phyloP scores from a whole-genome alignment of 2,888 invertebrate genomes.

The Apeira syringaria region DNA sequence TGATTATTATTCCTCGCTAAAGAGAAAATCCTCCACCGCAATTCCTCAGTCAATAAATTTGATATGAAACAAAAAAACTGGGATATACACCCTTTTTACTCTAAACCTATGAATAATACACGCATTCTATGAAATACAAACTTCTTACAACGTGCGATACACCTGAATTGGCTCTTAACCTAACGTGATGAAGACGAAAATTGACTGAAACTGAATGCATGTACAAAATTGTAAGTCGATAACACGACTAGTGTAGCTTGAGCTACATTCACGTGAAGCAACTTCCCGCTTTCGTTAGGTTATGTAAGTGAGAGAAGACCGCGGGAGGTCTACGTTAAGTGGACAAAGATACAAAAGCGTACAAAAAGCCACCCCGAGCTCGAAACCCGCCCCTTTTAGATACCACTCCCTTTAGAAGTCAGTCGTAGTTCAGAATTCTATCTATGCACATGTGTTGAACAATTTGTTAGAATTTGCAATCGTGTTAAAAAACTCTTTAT shows the following conservation, averaged over 20 bases:
- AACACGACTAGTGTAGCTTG: conserved; percentile 42
- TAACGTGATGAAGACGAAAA: conserved; percentile 22
- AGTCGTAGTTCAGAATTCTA: conserved; percentile 53
- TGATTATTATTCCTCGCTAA: conserved; percentile 1
- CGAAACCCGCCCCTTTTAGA: conserved; percentile 65
- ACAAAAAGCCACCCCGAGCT: conserved; percentile 67
- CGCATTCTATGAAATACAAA: conserved; percentile 33
- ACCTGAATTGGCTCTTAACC: conserved; percentile 25
- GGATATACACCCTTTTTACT: conserved; percentile 45
- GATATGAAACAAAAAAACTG: conserved; percentile 35
- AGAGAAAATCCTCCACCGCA: conserved; percentile 6
- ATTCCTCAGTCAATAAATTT: conserved; percentile 40
- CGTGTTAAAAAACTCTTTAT: conserved; percentile 19
- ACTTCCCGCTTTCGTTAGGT: conserved; percentile 3
- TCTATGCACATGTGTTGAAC: conserved; percentile 34
- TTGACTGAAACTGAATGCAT: conserved; percentile 11
- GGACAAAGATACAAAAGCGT: conserved; percentile 63
- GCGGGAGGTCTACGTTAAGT: conserved; percentile 45
- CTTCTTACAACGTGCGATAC: conserved; percentile 21
- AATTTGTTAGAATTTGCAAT: conserved; percentile 4
- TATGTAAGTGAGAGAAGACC: conserved; percentile 21
- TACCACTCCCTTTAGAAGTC: conserved; percentile 65
- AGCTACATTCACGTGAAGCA: conserved; percentile 25
- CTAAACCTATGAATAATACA: conserved; percentile 44
- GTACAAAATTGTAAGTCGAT: conserved; percentile 48